Evolutionary conservation across 1,140 invertebrate species (phyloP), one percentile per base, ranked within the genome.

Genomic region (Pseudomyrmex dendroicus): DNA sequence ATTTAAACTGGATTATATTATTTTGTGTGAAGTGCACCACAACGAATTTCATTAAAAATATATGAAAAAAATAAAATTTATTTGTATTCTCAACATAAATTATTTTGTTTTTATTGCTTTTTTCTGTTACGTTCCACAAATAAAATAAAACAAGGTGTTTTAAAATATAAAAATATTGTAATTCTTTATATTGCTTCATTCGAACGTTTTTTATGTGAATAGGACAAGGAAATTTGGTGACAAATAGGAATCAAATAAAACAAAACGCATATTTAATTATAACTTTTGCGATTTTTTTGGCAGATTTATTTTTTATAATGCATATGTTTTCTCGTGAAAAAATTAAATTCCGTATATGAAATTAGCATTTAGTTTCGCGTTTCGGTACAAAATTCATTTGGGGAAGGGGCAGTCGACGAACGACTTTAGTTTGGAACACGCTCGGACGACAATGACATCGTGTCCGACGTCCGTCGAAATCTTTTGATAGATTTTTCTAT

Each of bases 301-400:
- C 85, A 68, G 74, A 90, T 90, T 90, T 90, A 90, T 90, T 90
- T 90, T 90, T 90, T 90, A 88, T 88, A 90, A 90, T 90, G 89
- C 89, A 90, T 86, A 90, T 90, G 89, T 90, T 90, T 35, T 88
- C 76, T 72, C 89, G 89, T 90, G 89, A 90, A 90, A 90, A 90
- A 90, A 90, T 90, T 90, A 90, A 90, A 90, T 90, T 90, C 84
- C 89, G 76, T 90, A 83, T 90, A 90, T 83, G 89, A 90, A 90
- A 90, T 89, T 90, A 90, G 89, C 89, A 86, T 90, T 90, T 88
- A 88, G 63, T 88, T 89, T 91, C 89, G 88, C 85, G 86, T 90
- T 91, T 91, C 89, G 90, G 91, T 92, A 92, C 87, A 92, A 92
- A 92, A 92, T 92, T 92, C 89, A 91, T 84, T 89, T 63, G 48